phyloP scores from a whole-genome alignment of 2,888 invertebrate species.

The Lymantria dispar region DNA sequence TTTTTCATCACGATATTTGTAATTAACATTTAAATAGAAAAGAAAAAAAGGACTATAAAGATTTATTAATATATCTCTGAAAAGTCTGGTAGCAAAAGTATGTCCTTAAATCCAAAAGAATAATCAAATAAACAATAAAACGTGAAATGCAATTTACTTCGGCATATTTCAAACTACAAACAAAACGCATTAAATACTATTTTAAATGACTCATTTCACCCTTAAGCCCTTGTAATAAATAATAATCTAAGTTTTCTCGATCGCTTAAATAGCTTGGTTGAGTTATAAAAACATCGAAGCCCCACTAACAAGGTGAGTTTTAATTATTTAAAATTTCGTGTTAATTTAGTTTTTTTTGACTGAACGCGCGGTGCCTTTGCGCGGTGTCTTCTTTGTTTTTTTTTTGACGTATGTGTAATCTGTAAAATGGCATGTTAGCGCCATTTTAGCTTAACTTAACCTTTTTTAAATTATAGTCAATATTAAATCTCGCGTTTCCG shows the following conservation, averaged over 20 bases:
- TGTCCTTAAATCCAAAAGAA: slow-evolving; percentile 35
- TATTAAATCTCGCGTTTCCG: slow-evolving; percentile 64
- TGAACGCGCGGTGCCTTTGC: slow-evolving; percentile 61
- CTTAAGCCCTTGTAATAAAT: slow-evolving; percentile 8
- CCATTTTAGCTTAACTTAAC: slow-evolving; percentile 53
- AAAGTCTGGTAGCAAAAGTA: slow-evolving; percentile 39
- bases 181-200: slow-evolving; percentile 1
- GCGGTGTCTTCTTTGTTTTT: slow-evolving; percentile 51
- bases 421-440: slow-evolving; percentile 79
- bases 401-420: slow-evolving; percentile 70
- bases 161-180: slow-evolving; percentile 48
- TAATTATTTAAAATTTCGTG: slow-evolving; percentile 76
- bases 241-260: neutral
- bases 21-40: too few species aligned
- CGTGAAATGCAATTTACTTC: slow-evolving; percentile 57
- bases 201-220: neutral
- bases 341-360: slow-evolving; percentile 69
- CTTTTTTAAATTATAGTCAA: slow-evolving; percentile 66
- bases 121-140: slow-evolving; percentile 76
- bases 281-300: slow-evolving; percentile 58
- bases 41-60: too few species aligned
- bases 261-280: slow-evolving; percentile 11
- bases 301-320: slow-evolving; percentile 72
- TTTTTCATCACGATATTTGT: too few species aligned
- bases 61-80: neutral